Evolutionary conservation across 2,888 invertebrate genomes (phyloP).

Genomic region (Eristalis tenax): DNA sequence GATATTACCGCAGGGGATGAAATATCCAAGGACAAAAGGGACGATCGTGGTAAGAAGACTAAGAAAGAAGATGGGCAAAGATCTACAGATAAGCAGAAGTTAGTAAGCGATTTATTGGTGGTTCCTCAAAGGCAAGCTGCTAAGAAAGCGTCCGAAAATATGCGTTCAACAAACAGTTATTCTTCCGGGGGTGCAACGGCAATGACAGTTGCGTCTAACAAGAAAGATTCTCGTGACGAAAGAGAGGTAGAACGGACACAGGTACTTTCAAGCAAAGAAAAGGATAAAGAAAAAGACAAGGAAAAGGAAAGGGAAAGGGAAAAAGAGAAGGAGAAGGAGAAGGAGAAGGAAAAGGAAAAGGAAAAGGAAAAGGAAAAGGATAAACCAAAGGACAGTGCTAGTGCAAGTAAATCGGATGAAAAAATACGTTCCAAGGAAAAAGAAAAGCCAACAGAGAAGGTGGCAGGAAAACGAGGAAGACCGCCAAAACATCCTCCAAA

Average conservation of each 20-base stretch:
- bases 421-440: constrained; percentile 79
- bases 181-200: constrained; percentile 47
- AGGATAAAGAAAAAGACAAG: constrained; percentile 71
- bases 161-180: constrained; percentile 85
- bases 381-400: constrained; percentile 70
- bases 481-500: constrained; percentile 77
- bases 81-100: constrained; percentile 70
- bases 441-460: constrained; percentile 78
- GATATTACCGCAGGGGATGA: constrained; percentile 29
- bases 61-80: constrained; percentile 44
- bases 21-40: constrained; percentile 58
- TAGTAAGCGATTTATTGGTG: constrained; percentile 89
- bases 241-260: constrained; percentile 66
- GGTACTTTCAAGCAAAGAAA: constrained; percentile 43
- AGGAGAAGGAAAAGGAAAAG: constrained; percentile 61
- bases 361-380: constrained; percentile 45
- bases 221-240: constrained; percentile 61
- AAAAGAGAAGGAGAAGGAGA: constrained; percentile 72
- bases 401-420: constrained; percentile 76
- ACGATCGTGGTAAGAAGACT: constrained; percentile 46
- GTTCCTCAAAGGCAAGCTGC: constrained; percentile 95
- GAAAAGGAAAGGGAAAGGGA: constrained; percentile 45
- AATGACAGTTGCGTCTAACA: constrained; percentile 15
- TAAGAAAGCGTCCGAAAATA: constrained; percentile 94
- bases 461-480: constrained; percentile 79